Evolutionary conservation across 2,888 invertebrate species (phyloP).

Genomic region (Diachrysia chrysitis): DNA sequence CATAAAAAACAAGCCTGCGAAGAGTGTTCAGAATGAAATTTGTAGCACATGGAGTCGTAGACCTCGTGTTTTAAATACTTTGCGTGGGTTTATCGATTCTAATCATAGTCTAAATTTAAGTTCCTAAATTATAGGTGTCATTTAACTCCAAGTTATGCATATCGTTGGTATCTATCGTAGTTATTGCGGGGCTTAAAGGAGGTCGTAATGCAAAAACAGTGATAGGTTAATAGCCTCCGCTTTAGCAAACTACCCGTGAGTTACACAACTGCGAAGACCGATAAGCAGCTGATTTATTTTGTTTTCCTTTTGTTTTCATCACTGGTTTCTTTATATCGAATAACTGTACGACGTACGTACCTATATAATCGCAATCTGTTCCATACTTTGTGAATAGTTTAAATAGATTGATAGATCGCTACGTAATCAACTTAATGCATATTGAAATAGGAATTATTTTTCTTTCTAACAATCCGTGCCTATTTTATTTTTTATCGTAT

Average conservation of each 20-base stretch:
- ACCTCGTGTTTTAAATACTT: too few species aligned
- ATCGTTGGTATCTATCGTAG: neutral
- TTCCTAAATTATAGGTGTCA: neutral
- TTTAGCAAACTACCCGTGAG: slow-evolving; percentile 34
- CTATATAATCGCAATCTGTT: neutral
- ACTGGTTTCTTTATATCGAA: neutral
- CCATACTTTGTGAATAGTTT: slow-evolving; percentile 2
- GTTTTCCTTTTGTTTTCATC: slow-evolving; percentile 40
- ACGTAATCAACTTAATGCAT: neutral
- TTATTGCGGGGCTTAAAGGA: slow-evolving; percentile 8
- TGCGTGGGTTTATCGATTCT: slow-evolving; percentile 15
- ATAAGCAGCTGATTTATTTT: slow-evolving; percentile 51
- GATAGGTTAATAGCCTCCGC: slow-evolving; percentile 46
- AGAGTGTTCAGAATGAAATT: too few species aligned
- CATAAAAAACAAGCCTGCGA: too few species aligned
- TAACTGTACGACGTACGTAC: too few species aligned
- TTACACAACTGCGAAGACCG: slow-evolving; percentile 36
- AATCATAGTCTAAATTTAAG: neutral
- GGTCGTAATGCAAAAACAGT: slow-evolving; percentile 27
- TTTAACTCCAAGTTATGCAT: neutral
- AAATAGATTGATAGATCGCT: neutral
- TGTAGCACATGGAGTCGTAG: too few species aligned
- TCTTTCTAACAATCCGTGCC: neutral
- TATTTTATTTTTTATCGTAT: neutral
- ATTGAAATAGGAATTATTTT: neutral